Evolutionary conservation across 92 coral and sea anemone species (phyloP).

Genomic region (Phenganax subtilis): DNA sequence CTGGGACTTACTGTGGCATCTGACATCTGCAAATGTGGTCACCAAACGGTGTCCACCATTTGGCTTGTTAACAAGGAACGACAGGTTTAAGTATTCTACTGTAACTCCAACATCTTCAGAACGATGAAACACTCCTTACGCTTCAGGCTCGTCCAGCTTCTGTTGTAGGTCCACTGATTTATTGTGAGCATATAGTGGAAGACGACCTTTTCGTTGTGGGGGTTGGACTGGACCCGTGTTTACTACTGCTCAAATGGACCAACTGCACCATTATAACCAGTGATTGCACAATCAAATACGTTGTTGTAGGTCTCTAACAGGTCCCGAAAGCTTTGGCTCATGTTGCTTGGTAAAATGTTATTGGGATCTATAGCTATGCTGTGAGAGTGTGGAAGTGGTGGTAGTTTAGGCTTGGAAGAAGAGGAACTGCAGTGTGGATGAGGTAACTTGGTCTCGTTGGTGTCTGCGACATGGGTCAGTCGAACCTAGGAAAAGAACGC

Average conservation of each 20-base stretch:
- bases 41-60: conserved; percentile 43
- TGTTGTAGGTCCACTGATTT: conserved; percentile 36
- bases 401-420: too few species aligned
- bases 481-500: conserved; percentile 46
- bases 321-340: too few species aligned
- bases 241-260: conserved; percentile 1
- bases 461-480: conserved; percentile 3
- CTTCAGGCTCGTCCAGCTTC: conserved; percentile 40
- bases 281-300: too few species aligned
- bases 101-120: conserved; percentile 26
- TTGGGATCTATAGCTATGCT: too few species aligned
- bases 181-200: conserved; percentile 42
- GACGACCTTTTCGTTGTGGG: conserved; percentile 43
- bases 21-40: too few species aligned
- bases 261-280: too few species aligned
- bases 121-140: neutral
- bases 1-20: too few species aligned
- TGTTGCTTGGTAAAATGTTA: too few species aligned
- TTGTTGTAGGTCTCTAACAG: too few species aligned
- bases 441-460: neutral
- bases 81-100: conserved; percentile 11
- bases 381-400: too few species aligned
- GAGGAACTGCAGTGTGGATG: too few species aligned
- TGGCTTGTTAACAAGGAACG: conserved; percentile 30
- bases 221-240: conserved; percentile 29